Conservation (phyloP, 2,888 invertebrate species). For the Rhodophaea formosa region DNA sequence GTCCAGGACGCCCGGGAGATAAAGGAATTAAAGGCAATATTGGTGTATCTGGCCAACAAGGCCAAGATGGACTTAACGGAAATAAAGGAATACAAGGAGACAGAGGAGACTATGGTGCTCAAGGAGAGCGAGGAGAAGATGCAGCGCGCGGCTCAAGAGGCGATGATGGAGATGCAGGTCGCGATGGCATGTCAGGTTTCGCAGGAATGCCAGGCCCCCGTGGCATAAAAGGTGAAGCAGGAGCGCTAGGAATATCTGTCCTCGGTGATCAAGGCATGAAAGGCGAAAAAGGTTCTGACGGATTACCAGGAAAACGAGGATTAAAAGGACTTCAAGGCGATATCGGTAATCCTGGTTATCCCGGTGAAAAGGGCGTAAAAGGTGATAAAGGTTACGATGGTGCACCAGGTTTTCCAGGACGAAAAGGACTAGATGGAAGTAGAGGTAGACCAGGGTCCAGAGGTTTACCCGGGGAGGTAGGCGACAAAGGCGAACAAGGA, state of each 20-base stretch:
- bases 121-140: conserved; percentile 74
- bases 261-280: conserved; percentile 76
- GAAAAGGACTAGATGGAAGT: conserved; percentile 68
- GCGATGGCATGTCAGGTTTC: conserved; percentile 73
- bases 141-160: conserved; percentile 24
- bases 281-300: conserved; percentile 83
- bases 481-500: conserved; percentile 50
- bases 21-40: conserved; percentile 49
- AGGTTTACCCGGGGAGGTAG: conserved; percentile 66
- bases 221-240: conserved; percentile 82
- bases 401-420: conserved; percentile 80
- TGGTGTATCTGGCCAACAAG: conserved; percentile 46
- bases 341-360: conserved; percentile 71
- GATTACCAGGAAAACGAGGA: conserved; percentile 76
- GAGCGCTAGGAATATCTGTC: conserved; percentile 75
- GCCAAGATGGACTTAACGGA: conserved; percentile 53
- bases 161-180: conserved; percentile 56
- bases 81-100: conserved; percentile 74
- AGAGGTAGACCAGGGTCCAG: conserved; percentile 71
- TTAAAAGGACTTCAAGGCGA: conserved; percentile 45
- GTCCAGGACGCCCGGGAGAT: conserved; percentile 43
- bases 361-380: conserved; percentile 76
- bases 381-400: conserved; percentile 80
- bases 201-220: conserved; percentile 54
- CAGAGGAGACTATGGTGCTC: conserved; percentile 66